A percentile compares a stretch with the other conserved stretches of the same genome.
Evolutionary conservation across 2,888 invertebrate species (phyloP).

Genomic region (Apodemia hepburni): DNA sequence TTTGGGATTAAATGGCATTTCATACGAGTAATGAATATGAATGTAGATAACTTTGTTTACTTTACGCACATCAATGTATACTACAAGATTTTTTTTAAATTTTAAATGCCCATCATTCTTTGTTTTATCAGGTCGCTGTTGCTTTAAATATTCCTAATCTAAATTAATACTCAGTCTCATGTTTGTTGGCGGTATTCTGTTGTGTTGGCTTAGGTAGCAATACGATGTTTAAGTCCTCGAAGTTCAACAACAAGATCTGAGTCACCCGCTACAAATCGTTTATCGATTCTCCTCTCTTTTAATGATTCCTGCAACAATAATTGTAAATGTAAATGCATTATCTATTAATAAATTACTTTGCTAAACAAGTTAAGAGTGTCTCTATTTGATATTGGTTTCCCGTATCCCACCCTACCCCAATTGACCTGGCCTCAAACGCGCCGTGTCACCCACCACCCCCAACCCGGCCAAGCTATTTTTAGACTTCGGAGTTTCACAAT

Average conservation of each 20-base stretch:
- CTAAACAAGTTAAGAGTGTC: constrained; percentile 38
- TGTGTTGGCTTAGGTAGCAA: constrained; percentile 72
- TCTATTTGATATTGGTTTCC: constrained; percentile 39
- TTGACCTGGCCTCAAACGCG: constrained; percentile 69
- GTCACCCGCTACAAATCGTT: constrained; percentile 83
- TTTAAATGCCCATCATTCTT: constrained; percentile 38
- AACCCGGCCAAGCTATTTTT: constrained; percentile 73
- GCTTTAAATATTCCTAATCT: constrained; percentile 59
- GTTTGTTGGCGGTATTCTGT: constrained; percentile 64
- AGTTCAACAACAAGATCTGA: constrained; percentile 82
- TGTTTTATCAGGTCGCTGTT: constrained; percentile 44
- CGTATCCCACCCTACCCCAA: constrained; percentile 47
- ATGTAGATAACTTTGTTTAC: background rate
- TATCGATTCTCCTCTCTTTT: constrained; percentile 74
- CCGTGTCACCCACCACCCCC: constrained; percentile 67
- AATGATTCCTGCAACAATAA: constrained; percentile 52
- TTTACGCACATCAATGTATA: constrained; percentile 21
- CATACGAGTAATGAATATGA: constrained; percentile 9
- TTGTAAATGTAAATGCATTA: constrained; percentile 13
- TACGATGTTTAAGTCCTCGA: constrained; percentile 82
- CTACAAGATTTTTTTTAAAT: constrained; percentile 37
- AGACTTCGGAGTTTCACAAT: constrained; percentile 60
- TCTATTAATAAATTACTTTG: constrained; percentile 18
- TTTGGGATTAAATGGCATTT: constrained; percentile 12
- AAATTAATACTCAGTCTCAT: constrained; percentile 77